These are phyloP conservation scores for Meteorus colon DNA, from an alignment of 2,888 invertebrate species.

Conservation along the genomic window DNA sequence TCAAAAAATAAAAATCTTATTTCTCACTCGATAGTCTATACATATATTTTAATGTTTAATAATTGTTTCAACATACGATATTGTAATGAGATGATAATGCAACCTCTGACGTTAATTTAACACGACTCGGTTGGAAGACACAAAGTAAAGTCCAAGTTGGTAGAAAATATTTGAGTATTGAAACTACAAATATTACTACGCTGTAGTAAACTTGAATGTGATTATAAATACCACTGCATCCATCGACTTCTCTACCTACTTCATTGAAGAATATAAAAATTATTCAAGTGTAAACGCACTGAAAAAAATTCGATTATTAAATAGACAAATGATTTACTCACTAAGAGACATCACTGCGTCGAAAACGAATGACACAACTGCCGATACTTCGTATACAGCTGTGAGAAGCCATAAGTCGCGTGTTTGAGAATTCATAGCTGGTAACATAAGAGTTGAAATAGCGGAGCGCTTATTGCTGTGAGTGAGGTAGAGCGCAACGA, in stretches of 20 bases:
- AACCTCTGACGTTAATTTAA: conserved; percentile 64
- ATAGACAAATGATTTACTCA: conserved; percentile 52
- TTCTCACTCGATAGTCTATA: too few relatives aligned
- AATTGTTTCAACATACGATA: conserved; percentile 52
- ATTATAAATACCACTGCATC: conserved; percentile 70
- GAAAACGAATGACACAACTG: conserved; percentile 67
- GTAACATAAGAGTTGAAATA: conserved; percentile 61
- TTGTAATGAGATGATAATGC: conserved; percentile 66
- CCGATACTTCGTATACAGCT: conserved; percentile 74
- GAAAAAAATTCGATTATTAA: neutral
- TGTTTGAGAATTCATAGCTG: conserved; percentile 70
- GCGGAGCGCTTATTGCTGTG: conserved; percentile 60
- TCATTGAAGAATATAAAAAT: conserved; percentile 26
- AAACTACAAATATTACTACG: conserved; percentile 58
- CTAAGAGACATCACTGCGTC: conserved; percentile 66
- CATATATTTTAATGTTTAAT: neutral
- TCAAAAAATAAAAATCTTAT: conserved; percentile 35
- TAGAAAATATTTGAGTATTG: conserved; percentile 61
- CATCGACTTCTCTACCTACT: conserved; percentile 69
- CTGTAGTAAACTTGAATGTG: conserved; percentile 70
- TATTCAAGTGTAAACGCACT: neutral
- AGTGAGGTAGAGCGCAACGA: conserved; percentile 74
- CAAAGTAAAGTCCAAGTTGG: conserved; percentile 65
- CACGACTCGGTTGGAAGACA: conserved; percentile 63
- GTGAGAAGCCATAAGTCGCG: conserved; percentile 75